Conservation (phyloP, 2,797 vertebrate genomes). For the Danio aesculapii region DNA sequence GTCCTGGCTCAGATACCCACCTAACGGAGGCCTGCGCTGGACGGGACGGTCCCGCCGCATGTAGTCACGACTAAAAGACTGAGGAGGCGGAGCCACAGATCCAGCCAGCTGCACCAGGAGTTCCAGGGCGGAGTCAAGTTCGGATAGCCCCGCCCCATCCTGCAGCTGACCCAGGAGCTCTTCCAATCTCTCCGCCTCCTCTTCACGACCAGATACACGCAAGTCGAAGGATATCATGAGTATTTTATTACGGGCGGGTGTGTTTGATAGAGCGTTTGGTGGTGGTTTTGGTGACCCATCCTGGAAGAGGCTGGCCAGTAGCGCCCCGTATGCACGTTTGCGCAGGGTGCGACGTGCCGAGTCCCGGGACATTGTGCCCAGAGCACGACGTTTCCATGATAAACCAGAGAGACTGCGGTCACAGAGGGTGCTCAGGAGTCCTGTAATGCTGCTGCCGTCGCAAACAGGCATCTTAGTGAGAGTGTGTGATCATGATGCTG, state of each 20-base stretch:
- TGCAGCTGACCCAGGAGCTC: slow-evolving; percentile 82
- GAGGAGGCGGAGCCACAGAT: slow-evolving; percentile 80
- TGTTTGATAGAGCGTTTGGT: slow-evolving; percentile 64
- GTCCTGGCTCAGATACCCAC: slow-evolving; percentile 78
- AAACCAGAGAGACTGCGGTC: slow-evolving; percentile 85
- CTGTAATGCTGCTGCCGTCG: slow-evolving; percentile 84
- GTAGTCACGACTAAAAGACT: slow-evolving; percentile 79
- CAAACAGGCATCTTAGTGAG: slow-evolving; percentile 52
- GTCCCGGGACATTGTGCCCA: slow-evolving; percentile 78
- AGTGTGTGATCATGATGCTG: not conserved
- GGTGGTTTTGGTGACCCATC: slow-evolving; percentile 75
- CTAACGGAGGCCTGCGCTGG: slow-evolving; percentile 71
- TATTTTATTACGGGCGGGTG: slow-evolving; percentile 89
- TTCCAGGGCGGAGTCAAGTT: slow-evolving; percentile 85
- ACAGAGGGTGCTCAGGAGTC: slow-evolving; percentile 87
- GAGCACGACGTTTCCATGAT: slow-evolving; percentile 82
- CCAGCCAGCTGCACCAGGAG: slow-evolving; percentile 91
- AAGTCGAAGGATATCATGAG: slow-evolving; percentile 95
- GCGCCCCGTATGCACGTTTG: slow-evolving; percentile 83
- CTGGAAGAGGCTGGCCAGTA: slow-evolving; percentile 89
- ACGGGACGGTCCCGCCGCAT: slow-evolving; percentile 78
- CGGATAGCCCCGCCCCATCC: slow-evolving; percentile 72
- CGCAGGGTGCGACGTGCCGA: slow-evolving; percentile 81
- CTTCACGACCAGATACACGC: slow-evolving; percentile 83
- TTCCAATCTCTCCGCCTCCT: slow-evolving; percentile 90